Percentiles rank a stretch among this genome's conserved stretches.
These are phyloP conservation scores for Tanytarsus gracilentus DNA, from an alignment of 2,888 invertebrate genomes.

Conservation along the genomic window DNA sequence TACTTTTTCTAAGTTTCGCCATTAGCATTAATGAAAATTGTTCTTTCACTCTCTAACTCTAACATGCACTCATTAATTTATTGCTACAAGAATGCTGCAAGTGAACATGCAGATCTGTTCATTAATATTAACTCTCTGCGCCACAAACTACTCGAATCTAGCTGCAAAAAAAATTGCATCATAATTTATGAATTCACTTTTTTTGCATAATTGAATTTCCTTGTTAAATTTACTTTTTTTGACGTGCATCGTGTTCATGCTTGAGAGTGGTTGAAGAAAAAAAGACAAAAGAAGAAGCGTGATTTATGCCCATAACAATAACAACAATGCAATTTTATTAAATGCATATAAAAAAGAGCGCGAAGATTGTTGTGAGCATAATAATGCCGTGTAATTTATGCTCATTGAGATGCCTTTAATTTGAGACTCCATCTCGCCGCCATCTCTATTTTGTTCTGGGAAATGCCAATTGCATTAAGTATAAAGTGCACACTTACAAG, in stretches of 20 bases:
- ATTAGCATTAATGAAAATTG: background rate
- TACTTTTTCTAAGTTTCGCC: too few relatives aligned
- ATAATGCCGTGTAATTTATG: slow-evolving; percentile 20
- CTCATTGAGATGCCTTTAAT: slow-evolving; percentile 21
- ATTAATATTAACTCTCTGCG: background rate
- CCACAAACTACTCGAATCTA: background rate
- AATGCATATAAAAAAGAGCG: background rate
- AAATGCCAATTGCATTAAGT: slow-evolving; percentile 3
- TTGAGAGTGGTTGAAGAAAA: background rate
- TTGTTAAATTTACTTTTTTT: slow-evolving; percentile 26
- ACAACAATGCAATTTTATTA: slow-evolving; percentile 2
- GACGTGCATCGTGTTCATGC: slow-evolving; percentile 1
- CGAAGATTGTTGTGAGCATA: slow-evolving; percentile 11
- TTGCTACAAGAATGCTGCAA: background rate
- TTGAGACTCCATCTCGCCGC: slow-evolving; percentile 7
- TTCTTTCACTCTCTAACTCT: background rate
- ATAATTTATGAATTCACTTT: slow-evolving; percentile 23
- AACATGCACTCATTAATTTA: slow-evolving; percentile 10
- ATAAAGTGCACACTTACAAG: too few relatives aligned
- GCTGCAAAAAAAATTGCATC: slow-evolving; percentile 10
- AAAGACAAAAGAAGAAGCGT: slow-evolving; percentile 17
- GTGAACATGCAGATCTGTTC: background rate
- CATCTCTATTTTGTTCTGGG: background rate
- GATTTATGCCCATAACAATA: slow-evolving; percentile 21
- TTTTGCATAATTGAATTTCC: slow-evolving; percentile 27